phyloP scores from a whole-genome alignment of 2,113 vertebrate genomes.

The Peromyscus polionotus region DNA sequence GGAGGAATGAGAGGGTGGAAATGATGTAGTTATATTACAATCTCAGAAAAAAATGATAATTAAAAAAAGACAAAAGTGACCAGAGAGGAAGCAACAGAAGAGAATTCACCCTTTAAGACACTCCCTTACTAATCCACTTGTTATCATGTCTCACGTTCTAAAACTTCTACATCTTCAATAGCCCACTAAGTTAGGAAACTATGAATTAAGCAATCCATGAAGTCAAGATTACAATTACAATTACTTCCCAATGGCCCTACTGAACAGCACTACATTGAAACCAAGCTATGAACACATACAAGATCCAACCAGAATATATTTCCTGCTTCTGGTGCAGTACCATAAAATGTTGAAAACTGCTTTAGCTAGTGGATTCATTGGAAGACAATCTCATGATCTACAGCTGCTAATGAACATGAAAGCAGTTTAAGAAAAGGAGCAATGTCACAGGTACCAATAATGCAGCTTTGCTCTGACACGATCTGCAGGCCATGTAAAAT shows the following conservation, averaged over 20 bases:
- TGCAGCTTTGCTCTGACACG: not conserved
- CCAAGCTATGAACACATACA: not conserved
- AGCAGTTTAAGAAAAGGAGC: not conserved
- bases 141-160: not conserved
- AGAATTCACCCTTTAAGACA: not conserved
- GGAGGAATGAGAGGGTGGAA: not conserved
- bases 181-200: not conserved
- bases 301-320: not conserved
- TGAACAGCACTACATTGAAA: not conserved
- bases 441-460: constrained; percentile 1
- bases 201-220: not conserved
- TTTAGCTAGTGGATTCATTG: not conserved
- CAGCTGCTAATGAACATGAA: not conserved
- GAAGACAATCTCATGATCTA: not conserved
- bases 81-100: too few relatives aligned
- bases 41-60: not conserved
- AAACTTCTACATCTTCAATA: not conserved
- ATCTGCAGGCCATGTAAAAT: not conserved
- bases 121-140: not conserved
- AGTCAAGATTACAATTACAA: not conserved
- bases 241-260: not conserved
- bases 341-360: not conserved
- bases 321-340: not conserved
- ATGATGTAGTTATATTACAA: not conserved
- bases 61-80: too few relatives aligned